Percentiles rank a stretch among this genome's conserved stretches.
Evolutionary conservation across 2,113 vertebrate genomes (phyloP).

Genomic region (Podarcis muralis): DNA sequence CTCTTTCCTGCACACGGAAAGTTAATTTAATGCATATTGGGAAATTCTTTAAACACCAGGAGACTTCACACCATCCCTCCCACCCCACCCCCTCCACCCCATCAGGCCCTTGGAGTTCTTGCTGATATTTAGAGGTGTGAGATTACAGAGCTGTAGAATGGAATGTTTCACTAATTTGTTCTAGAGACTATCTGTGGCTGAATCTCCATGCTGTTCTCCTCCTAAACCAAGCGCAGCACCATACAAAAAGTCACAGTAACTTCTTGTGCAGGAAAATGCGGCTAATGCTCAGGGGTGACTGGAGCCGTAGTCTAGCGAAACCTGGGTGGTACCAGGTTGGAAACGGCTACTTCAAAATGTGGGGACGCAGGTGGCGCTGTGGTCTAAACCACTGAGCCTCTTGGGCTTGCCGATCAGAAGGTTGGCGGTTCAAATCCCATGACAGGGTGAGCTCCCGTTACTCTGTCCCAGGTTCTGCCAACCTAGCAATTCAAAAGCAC

Average conservation of each 20-base stretch:
- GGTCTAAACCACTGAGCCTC: no score
- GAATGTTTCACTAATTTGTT: conserved; percentile 77
- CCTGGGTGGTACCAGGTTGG: no score
- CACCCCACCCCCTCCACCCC: conserved; percentile 5
- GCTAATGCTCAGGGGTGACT: no score
- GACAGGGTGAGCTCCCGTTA: no score
- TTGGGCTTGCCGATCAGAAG: no score
- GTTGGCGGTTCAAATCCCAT: no score
- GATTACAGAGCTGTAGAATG: conserved; percentile 57
- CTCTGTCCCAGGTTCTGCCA: no score
- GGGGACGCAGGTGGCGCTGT: no score
- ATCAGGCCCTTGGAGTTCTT: conserved; percentile 72
- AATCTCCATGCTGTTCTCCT: conserved; percentile 64
- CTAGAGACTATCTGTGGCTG: conserved; percentile 57
- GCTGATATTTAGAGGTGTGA: conserved; percentile 78
- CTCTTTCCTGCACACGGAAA: conserved; percentile 68
- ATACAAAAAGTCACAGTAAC: conserved; percentile 48
- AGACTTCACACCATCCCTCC: conserved; percentile 77
- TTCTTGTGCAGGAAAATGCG: conserved; percentile 43
- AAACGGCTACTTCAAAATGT: background rate
- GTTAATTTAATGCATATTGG: conserved; percentile 80
- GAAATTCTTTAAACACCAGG: conserved; percentile 82
- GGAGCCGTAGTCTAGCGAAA: no score
- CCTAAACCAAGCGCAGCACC: conserved; percentile 45
- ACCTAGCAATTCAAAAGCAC: no score